A percentile compares a stretch with the other conserved stretches of the same genome.
phyloP scores from a whole-genome alignment of 1,140 invertebrate species.

The Drosophila lowei region DNA sequence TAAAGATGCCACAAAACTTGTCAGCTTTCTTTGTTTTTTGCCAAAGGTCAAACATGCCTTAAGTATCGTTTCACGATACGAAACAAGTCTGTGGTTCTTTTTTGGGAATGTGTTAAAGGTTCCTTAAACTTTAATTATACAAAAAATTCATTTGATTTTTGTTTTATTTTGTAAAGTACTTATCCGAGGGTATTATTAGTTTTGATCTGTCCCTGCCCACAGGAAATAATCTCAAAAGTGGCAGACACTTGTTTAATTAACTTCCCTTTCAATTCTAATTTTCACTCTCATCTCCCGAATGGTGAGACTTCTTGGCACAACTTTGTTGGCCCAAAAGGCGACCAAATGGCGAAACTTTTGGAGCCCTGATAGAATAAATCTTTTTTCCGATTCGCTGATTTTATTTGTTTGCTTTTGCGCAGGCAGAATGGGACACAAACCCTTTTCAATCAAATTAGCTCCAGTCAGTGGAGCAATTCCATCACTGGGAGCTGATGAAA shows the following conservation, averaged over 20 bases:
- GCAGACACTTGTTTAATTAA: constrained; percentile 66
- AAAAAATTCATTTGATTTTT: too few species aligned
- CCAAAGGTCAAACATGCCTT: constrained; percentile 17
- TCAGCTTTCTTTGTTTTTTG: constrained; percentile 14
- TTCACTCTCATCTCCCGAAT: constrained; percentile 12
- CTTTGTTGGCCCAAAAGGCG: constrained; percentile 16
- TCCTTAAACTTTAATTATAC: not conserved
- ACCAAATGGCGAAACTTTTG: constrained; percentile 49
- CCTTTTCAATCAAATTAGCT: constrained; percentile 77
- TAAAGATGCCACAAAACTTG: constrained; percentile 12
- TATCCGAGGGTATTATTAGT: too few species aligned
- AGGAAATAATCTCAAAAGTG: constrained; percentile 19
- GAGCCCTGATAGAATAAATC: constrained; percentile 52
- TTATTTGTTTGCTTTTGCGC: constrained; percentile 57
- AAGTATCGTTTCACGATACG: not conserved
- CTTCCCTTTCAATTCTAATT: constrained; percentile 39
- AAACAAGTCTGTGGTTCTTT: not conserved
- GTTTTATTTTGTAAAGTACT: not conserved
- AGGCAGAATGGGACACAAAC: constrained; percentile 30
- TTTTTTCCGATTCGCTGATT: constrained; percentile 56
- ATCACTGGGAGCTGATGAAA: constrained; percentile 56
- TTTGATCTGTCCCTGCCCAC: not conserved
- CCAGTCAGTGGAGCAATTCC: constrained; percentile 50
- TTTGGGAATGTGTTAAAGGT: constrained; percentile 3
- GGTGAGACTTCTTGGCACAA: not conserved